Conservation (phyloP, 1,140 invertebrate genomes). For the Sycobia sp. region DNA sequence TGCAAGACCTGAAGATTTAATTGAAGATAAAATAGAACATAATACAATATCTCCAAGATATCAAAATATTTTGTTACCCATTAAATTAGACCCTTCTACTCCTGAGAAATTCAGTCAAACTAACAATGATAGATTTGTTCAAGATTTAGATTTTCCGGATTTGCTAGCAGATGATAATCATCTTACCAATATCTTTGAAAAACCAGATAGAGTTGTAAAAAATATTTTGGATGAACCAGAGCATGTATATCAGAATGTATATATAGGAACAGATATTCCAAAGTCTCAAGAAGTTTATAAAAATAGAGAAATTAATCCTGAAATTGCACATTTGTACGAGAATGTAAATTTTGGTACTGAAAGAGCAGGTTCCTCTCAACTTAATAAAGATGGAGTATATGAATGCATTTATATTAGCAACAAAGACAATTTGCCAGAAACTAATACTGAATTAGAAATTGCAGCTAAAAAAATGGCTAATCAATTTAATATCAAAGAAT, state of each 20-base stretch:
- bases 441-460: constrained; percentile 46
- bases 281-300: constrained; percentile 36
- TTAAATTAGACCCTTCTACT: constrained; percentile 42
- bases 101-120: constrained; percentile 28
- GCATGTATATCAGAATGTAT: constrained; percentile 48
- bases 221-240: constrained; percentile 40
- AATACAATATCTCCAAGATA: constrained; percentile 40
- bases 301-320: constrained; percentile 30
- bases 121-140: constrained; percentile 9
- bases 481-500: constrained; percentile 36
- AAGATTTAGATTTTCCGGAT: constrained; percentile 25
- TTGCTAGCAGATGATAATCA: constrained; percentile 19
- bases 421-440: constrained; percentile 42
- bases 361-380: constrained; percentile 24
- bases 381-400: constrained; percentile 35
- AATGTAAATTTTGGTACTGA: constrained; percentile 45
- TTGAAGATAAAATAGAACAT: constrained; percentile 14
- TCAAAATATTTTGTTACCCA: constrained; percentile 52
- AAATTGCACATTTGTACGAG: constrained; percentile 47
- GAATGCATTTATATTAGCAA: constrained; percentile 47
- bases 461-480: constrained; percentile 45
- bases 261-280: constrained; percentile 43
- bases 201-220: constrained; percentile 26
- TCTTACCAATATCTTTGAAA: not conserved
- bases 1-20: constrained; percentile 1